Base-by-base conservation (phyloP, 2,113 vertebrate genomes). In the Vidua chalybeata region DNA sequence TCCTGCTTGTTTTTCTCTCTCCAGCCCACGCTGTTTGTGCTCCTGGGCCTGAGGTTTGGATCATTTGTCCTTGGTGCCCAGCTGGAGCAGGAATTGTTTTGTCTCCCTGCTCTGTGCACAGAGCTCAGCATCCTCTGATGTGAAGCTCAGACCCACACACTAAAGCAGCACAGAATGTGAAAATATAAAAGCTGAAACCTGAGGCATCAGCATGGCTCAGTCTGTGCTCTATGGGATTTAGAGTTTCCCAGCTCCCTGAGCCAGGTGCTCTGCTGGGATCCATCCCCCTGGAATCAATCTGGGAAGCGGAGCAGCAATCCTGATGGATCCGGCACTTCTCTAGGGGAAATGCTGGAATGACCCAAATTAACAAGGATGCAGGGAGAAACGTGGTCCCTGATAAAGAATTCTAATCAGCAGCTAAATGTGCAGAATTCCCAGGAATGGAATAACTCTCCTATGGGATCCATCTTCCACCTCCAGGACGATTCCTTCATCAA, bases 331-430 rank as follows among this genome's bases (percentile, higher is more conserved):
- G 11, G 8, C 7, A 0, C 62, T 51, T 28, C 37, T 13, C 2
- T 18, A 11, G 39, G 13, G 56, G 19, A 83, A 56, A 19, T 11
- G 4, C 27, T 39, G 33, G 35, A 71, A 46, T 22, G 21, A 45
- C 43, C 48, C 11, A 30, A 74, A 14, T 45, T 15, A 45, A 48
- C 0, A 0, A 86, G 39, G 33, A 2, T 15, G 12, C 3, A 30
- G 11, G 2, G 4, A 85, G 75, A 69, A 93, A 64, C 0, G 0
- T 15, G 18, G 37, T 19, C 43, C 45, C n/a, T 11, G 9, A 37
- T 49, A 2, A 15, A 9, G 6, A 15, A 21, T 26, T 3, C 2
- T 10, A 35, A 79, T 51, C 77, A 73, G 37, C 77, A 58, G 56
- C 59, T 67, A 9, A 66, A 72, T 4, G 6, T 41, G 31, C n/a